A percentile compares a stretch with the other conserved stretches of the same genome.
phyloP scores from a whole-genome alignment of 1,140 invertebrate genomes.

The Vanessa tameamea region DNA sequence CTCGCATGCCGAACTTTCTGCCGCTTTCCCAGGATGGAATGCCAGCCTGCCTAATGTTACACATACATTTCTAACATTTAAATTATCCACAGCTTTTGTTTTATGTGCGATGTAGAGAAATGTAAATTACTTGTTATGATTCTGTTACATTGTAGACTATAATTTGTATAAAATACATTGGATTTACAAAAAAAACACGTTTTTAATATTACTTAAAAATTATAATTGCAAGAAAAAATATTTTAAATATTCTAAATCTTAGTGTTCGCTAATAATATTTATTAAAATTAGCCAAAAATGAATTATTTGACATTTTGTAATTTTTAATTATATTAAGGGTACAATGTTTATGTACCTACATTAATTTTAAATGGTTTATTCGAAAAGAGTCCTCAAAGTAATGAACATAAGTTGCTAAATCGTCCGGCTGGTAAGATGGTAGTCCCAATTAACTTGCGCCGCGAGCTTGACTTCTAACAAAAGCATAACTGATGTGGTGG shows the following conservation, averaged over 20 bases:
- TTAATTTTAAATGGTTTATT: neutral
- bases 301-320: neutral
- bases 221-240: no score
- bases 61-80: slow-evolving; percentile 36
- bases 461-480: slow-evolving; percentile 17
- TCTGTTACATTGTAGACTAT: no score
- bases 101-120: neutral
- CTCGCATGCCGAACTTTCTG: slow-evolving; percentile 62
- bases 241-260: no score
- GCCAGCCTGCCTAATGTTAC: slow-evolving; percentile 54
- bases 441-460: slow-evolving; percentile 17
- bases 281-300: neutral
- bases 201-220: no score
- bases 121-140: no score
- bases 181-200: no score
- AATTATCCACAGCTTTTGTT: slow-evolving; percentile 2
- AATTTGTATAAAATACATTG: no score
- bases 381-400: neutral
- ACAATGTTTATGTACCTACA: neutral
- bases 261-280: neutral
- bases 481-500: slow-evolving; percentile 22
- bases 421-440: neutral
- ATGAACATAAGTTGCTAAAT: neutral
- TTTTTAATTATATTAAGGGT: neutral
- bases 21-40: slow-evolving; percentile 68